Evolutionary conservation across 2,113 vertebrate species (phyloP).

Genomic region (Girardinichthys multiradiatus): DNA sequence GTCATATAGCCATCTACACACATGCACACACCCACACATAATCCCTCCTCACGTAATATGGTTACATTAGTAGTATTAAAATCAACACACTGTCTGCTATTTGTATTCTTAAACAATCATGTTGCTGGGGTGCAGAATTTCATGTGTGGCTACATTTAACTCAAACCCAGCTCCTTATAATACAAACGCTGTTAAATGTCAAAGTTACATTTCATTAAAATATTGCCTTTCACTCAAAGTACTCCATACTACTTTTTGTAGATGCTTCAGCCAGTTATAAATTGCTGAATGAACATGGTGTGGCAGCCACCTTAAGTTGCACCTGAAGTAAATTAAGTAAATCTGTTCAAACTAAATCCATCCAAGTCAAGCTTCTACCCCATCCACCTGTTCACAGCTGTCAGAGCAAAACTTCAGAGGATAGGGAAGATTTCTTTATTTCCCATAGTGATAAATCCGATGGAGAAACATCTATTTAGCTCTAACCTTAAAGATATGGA

Average conservation of each 20-base stretch:
- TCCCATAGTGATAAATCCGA: too few species aligned
- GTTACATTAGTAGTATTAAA: slow-evolving; percentile 17
- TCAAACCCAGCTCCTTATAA: background rate
- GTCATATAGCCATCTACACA: slow-evolving; percentile 9
- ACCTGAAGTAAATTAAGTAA: slow-evolving; percentile 17
- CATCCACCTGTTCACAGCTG: too few species aligned
- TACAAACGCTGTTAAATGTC: slow-evolving; percentile 35
- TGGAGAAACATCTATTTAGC: too few species aligned
- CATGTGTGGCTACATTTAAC: background rate
- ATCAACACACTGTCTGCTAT: background rate
- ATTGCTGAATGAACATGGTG: slow-evolving; percentile 4
- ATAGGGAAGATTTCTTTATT: too few species aligned
- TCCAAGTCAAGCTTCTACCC: too few species aligned
- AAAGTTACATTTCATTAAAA: slow-evolving; percentile 25
- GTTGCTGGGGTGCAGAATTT: background rate
- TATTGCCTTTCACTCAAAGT: background rate
- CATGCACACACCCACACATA: background rate
- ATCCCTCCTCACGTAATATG: slow-evolving; percentile 6
- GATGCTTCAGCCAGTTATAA: background rate
- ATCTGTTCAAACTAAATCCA: too few species aligned
- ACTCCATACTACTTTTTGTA: slow-evolving; percentile 29
- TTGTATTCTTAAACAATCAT: slow-evolving; percentile 22
- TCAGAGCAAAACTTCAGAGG: too few species aligned
- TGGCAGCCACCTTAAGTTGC: slow-evolving; percentile 6
- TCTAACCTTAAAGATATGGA: too few species aligned